These are phyloP conservation scores for Glossosoma conforme DNA, from an alignment of 1,140 invertebrate species.

Conservation along the genomic window DNA sequence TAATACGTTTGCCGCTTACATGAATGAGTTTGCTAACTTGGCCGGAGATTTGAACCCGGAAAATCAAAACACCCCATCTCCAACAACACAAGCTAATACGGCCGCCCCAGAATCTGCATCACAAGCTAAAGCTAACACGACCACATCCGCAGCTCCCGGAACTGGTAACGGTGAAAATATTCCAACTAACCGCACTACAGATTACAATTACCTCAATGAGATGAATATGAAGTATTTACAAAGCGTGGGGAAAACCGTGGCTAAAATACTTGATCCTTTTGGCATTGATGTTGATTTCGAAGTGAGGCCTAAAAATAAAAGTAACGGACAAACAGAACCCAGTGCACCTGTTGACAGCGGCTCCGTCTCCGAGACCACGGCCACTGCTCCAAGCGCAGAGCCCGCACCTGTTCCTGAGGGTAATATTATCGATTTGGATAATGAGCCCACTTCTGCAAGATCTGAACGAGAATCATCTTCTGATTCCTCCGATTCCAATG, in stretches of 20 bases:
- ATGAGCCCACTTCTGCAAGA: constrained; percentile 4
- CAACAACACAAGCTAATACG: background rate
- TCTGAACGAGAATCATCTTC: background rate
- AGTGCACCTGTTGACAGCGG: background rate
- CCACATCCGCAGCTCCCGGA: background rate
- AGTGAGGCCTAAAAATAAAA: constrained; percentile 7
- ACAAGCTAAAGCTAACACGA: background rate
- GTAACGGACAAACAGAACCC: background rate
- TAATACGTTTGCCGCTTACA: constrained; percentile 41
- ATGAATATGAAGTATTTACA: constrained; percentile 8
- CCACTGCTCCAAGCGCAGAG: background rate
- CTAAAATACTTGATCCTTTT: constrained; percentile 11
- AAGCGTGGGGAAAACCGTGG: constrained; percentile 11
- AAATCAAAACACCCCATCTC: background rate
- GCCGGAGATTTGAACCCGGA: constrained; percentile 38
- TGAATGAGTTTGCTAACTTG: constrained; percentile 47
- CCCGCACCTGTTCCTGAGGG: background rate
- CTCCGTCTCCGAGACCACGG: background rate
- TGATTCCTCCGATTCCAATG: constrained; percentile 1
- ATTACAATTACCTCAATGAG: background rate
- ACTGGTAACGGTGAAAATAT: constrained; percentile 2
- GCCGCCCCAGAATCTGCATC: background rate
- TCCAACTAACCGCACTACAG: background rate
- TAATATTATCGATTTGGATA: constrained; percentile 10
- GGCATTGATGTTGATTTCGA: constrained; percentile 18